These are phyloP conservation scores for Amblyopsis rosae DNA, from an alignment of 2,113 vertebrate species.

Conservation along the genomic window DNA sequence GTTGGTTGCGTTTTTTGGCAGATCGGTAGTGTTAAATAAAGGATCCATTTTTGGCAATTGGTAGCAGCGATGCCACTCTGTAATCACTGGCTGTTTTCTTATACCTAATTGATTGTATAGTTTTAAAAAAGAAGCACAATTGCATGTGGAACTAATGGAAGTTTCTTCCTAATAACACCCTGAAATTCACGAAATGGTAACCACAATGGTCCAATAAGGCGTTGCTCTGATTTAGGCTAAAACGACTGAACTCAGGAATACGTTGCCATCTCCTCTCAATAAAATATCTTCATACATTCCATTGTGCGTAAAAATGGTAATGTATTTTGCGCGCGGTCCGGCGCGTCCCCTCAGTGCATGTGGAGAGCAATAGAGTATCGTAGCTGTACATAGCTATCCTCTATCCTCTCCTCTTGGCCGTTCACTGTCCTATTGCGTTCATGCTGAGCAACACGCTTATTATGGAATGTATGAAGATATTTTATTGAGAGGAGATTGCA, in stretches of 20 bases:
- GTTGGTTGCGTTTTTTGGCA: conserved; percentile 58
- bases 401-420: conserved; percentile 13
- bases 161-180: conserved; percentile 4
- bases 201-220: conserved; percentile 1
- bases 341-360: not conserved
- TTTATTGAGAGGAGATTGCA: not conserved
- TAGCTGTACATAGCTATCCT: not conserved
- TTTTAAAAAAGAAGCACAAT: not conserved
- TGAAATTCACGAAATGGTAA: not conserved
- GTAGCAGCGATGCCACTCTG: not conserved
- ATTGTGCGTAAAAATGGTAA: conserved; percentile 44
- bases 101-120: not conserved
- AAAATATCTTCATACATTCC: not conserved
- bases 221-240: not conserved
- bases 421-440: conserved; percentile 3
- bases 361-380: not conserved
- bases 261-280: not conserved
- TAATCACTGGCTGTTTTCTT: not conserved
- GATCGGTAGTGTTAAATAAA: conserved; percentile 61
- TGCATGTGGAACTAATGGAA: conserved; percentile 1
- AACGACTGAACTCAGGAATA: not conserved
- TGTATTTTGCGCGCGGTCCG: conserved; percentile 34
- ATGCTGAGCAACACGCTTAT: conserved; percentile 14
- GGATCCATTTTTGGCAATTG: conserved; percentile 64
- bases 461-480: conserved; percentile 16